Base-by-base conservation (phyloP, 1,140 invertebrate species). In the Trichonephila clavipes region DNA sequence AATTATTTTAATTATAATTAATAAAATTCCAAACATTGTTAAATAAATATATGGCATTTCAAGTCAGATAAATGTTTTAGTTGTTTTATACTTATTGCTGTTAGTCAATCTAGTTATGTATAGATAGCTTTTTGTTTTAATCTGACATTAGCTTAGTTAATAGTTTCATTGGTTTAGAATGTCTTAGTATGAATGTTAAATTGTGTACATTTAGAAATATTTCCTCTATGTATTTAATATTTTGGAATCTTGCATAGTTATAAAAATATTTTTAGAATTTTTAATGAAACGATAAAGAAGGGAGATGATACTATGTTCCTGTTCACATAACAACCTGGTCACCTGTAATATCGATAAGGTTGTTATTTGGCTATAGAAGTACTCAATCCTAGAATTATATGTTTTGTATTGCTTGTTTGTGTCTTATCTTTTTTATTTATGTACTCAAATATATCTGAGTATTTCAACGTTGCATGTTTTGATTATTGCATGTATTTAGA, bases 281-380 rank as follows among this genome's bases (percentile, higher is more conserved):
- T 51, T 51, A 28, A 77, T 34, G 6, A 77, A 58, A 6, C 21
- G 59, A n/a, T 14, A 62, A 62, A 87, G 8, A 58, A 24, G n/a
- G 51, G 58, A 14, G 58, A 58, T 58, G n/a, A 16, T 58, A 24
- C 1, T 59, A 59, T 28, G 21, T 59, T 24, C 82, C 21, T 40
- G 88, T 58, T 62, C 77, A 81, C 72, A 28, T 62, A 62, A 40
- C 28, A 90, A 81, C 89, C 89, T 90, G 89, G 89, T 90, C 89
- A 90, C 89, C 89, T 40, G 82, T 83, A 58, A n/a, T 58, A 51
- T 18, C 28, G 72, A 19, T 77, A 16, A 85, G 16, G 83, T 28
- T 85, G 51, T 58, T 51, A 77, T 77, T 18, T 85, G 10, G n/a
- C 8, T 10, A 24, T 85, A 24, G n/a, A 85, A 61, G 6, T 28